A percentile compares a stretch with the other conserved stretches of the same genome.
phyloP scores from a whole-genome alignment of 2,113 vertebrate genomes.

The Pituophis catenifer region DNA sequence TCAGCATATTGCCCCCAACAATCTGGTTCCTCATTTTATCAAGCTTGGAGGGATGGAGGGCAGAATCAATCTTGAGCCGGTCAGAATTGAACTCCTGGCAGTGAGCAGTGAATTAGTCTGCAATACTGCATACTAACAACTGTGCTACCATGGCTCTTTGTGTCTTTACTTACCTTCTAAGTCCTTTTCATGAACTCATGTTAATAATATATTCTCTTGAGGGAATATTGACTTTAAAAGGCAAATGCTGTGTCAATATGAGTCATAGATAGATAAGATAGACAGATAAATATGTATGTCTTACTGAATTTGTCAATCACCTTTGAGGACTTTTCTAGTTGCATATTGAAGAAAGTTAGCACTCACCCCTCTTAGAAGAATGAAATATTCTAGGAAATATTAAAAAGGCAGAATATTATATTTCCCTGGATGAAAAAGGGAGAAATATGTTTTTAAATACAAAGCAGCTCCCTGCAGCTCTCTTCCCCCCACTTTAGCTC shows the following conservation, averaged over 20 bases:
- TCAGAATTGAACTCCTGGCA: not conserved
- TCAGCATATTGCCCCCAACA: not conserved
- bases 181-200: not conserved
- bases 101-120: not conserved
- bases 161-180: not conserved
- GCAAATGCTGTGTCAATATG: not conserved
- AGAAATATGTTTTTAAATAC: too few species aligned
- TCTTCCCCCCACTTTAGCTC: too few species aligned
- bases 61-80: not conserved
- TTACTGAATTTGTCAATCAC: not conserved
- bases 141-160: not conserved
- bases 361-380: too few species aligned
- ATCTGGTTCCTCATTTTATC: not conserved
- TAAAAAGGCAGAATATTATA: too few species aligned
- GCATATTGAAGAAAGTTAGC: too few species aligned
- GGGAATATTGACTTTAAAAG: not conserved
- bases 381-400: too few species aligned
- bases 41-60: not conserved
- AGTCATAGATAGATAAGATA: not conserved
- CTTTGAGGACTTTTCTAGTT: not conserved
- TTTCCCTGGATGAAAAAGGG: too few species aligned
- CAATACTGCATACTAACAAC: not conserved
- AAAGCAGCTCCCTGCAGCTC: too few species aligned
- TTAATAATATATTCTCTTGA: not conserved
- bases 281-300: not conserved